A percentile compares a stretch with the other conserved stretches of the same genome.
Conservation (phyloP, 2,113 vertebrate species). For the Caranx melampygus region DNA sequence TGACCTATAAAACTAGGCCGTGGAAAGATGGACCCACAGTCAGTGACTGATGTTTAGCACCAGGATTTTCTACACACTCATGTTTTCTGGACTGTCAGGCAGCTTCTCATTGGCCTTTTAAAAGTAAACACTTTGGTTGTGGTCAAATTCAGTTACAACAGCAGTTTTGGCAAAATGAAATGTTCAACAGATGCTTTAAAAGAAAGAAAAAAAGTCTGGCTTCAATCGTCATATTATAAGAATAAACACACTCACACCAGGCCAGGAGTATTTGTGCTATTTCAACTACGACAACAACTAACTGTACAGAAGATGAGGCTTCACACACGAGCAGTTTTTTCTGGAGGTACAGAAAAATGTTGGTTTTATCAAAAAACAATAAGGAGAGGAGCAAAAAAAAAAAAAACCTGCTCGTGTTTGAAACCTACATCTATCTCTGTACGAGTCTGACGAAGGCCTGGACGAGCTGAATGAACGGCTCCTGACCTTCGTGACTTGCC, state of each 20-base stretch:
- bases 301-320: background rate
- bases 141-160: constrained; percentile 3
- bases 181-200: background rate
- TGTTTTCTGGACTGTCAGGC: constrained; percentile 14
- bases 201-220: constrained; percentile 10
- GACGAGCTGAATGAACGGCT: constrained; percentile 94
- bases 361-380: background rate
- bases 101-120: constrained; percentile 15
- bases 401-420: background rate
- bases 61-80: constrained; percentile 13
- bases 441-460: constrained; percentile 95
- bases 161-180: constrained; percentile 49
- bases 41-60: constrained; percentile 53
- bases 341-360: constrained; percentile 4
- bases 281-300: background rate
- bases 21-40: constrained; percentile 37
- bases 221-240: background rate
- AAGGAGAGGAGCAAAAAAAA: background rate
- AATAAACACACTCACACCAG: constrained; percentile 16
- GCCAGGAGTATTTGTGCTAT: constrained; percentile 6
- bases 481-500: constrained; percentile 90
- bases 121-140: constrained; percentile 40
- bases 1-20: constrained; percentile 84
- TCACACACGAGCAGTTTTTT: background rate
- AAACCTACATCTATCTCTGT: constrained; percentile 86